Evolutionary conservation across 2,113 vertebrate species (phyloP), one percentile per base, ranked within the genome.

Genomic region (Silurus meridionalis): DNA sequence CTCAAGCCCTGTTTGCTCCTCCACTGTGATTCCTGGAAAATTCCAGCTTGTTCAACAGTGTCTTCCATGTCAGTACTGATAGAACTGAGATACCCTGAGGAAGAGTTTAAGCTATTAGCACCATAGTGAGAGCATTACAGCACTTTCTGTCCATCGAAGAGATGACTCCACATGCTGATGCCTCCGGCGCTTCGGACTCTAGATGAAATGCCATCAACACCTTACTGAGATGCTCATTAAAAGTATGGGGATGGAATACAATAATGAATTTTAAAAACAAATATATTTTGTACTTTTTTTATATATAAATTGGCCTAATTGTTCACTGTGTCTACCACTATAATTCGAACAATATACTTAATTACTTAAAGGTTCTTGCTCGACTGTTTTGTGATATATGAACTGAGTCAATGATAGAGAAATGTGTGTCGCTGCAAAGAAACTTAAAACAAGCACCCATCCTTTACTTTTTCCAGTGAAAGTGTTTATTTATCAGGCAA

Each of bases 121-220:
- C 92, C 89, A 83, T 86, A 91, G 87, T 89, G 66, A 67, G 81
- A 72, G 9, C 69, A 85, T 92, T 91, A 94, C 89, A 79, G 75
- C 60, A 83, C 83, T 64, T 69, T 78, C 52, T 81, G 84, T 85
- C 78, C 25, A 72, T 63, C 19, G 50, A 46, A 53, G 52, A 58
- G 50, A 58, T 57, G n/a, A 79, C 2, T 55, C 46, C 48, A 60
- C 37, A 37, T n/a, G 53, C n/a, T 4, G 52, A 66, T 28, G 52
- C 28, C 19, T 57, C 75, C 69, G 75, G 23, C 5, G 10, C 84
- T 19, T 63, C 6, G 3, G 14, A 8, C 61, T 79, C 25, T 21
- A n/a, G 28, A 60, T 63, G 74, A 67, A 78, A 79, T 75, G 17
- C 11, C 61, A 57, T 17, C 75, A 67, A 25, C 28, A 58, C 75